Conservation (phyloP, 2,113 vertebrate species). For the Vanacampus margaritifer region DNA sequence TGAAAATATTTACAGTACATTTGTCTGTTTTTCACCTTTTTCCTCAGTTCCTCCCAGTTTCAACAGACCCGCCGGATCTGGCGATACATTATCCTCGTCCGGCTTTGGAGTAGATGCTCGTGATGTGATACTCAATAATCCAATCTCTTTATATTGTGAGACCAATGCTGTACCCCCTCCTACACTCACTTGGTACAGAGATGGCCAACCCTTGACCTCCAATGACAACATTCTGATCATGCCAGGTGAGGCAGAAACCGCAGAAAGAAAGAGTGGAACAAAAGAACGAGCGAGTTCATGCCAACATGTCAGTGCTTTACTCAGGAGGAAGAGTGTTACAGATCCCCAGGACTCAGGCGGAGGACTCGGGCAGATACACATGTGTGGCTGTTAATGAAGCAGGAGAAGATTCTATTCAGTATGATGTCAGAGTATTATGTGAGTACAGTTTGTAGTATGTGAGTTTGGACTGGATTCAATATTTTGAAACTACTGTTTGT, state of each 20-base stretch:
- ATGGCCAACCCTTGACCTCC: slow-evolving; percentile 78
- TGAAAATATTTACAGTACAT: not conserved
- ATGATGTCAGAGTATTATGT: slow-evolving; percentile 86
- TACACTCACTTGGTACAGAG: slow-evolving; percentile 91
- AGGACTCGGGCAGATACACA: slow-evolving; percentile 84
- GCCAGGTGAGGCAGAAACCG: slow-evolving; percentile 75
- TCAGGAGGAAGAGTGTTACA: slow-evolving; percentile 88
- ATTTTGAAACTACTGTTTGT: not conserved
- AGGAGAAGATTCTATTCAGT: slow-evolving; percentile 91
- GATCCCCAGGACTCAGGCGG: slow-evolving; percentile 78
- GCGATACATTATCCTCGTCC: slow-evolving; percentile 61
- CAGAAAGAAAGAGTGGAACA: not conserved
- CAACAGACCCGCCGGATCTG: slow-evolving; percentile 68
- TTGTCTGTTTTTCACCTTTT: not conserved
- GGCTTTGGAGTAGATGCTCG: slow-evolving; percentile 69
- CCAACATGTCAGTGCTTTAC: slow-evolving; percentile 8
- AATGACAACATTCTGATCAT: slow-evolving; percentile 84
- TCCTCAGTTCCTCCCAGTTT: slow-evolving; percentile 89
- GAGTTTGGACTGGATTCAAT: not conserved
- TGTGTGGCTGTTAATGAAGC: slow-evolving; percentile 94
- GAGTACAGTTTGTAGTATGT: slow-evolving; percentile 51
- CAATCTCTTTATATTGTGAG: slow-evolving; percentile 89
- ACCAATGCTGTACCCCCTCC: slow-evolving; percentile 91
- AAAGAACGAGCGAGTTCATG: not conserved
- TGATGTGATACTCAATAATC: slow-evolving; percentile 90